A percentile compares a stretch with the other conserved stretches of the same genome.
phyloP scores from a whole-genome alignment of 2,113 vertebrate species.

The Numida meleagris region DNA sequence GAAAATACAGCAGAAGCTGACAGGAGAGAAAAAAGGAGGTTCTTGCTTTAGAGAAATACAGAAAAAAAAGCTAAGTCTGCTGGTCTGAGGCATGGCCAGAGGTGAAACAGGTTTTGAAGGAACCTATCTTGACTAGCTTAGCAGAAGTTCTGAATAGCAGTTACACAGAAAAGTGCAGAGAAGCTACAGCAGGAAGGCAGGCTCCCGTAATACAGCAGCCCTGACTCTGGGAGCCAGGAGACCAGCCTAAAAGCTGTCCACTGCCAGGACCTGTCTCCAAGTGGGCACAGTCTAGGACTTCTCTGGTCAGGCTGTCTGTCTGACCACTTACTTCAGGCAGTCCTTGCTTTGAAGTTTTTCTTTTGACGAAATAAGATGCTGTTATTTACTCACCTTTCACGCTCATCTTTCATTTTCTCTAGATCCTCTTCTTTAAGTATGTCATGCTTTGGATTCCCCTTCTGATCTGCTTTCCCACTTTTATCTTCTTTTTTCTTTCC shows the following conservation, averaged over 20 bases:
- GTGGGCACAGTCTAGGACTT: background rate
- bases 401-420: conserved; percentile 88
- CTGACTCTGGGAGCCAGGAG: rapidly evolving
- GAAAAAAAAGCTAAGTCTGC: background rate
- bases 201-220: background rate
- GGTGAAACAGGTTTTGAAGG: background rate
- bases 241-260: background rate
- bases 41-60: background rate
- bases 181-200: background rate
- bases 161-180: background rate
- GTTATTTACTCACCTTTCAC: conserved; percentile 76
- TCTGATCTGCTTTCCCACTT: conserved; percentile 83
- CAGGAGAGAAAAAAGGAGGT: background rate
- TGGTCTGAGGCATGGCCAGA: background rate
- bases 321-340: background rate
- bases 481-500: conserved; percentile 95
- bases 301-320: background rate
- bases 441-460: conserved; percentile 77
- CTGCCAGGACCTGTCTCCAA: background rate
- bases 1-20: background rate
- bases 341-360: background rate
- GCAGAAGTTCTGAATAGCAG: background rate
- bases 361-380: background rate
- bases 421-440: conserved; percentile 85
- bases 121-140: background rate